A percentile compares a stretch with the other conserved stretches of the same genome.
These are phyloP conservation scores for Botrylloides violaceus DNA, from an alignment of 23 tunicate species.

Conservation along the genomic window DNA sequence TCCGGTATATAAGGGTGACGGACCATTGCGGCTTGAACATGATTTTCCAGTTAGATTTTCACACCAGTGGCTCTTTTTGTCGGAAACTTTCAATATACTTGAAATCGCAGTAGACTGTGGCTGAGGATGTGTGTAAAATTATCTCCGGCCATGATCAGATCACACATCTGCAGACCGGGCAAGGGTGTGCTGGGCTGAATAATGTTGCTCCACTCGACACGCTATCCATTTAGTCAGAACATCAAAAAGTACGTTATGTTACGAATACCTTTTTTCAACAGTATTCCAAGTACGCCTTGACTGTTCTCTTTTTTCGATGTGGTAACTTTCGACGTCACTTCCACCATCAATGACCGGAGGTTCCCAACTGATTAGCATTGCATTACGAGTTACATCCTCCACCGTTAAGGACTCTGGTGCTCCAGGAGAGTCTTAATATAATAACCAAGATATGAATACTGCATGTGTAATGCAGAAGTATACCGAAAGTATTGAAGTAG, in stretches of 20 bases:
- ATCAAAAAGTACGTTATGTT: neutral
- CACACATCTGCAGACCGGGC: too few relatives aligned
- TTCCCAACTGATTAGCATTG: conserved; percentile 67
- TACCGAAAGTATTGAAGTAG: too few relatives aligned
- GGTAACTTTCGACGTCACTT: conserved; percentile 59
- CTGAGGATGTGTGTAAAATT: too few relatives aligned
- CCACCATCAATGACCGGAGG: conserved; percentile 90
- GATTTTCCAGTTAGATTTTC: too few relatives aligned
- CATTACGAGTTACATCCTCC: conserved; percentile 55
- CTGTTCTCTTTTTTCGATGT: conserved; percentile 79
- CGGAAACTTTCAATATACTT: too few relatives aligned
- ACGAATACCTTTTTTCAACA: conserved; percentile 31
- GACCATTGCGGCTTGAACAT: too few relatives aligned
- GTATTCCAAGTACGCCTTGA: conserved; percentile 83
- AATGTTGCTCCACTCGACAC: neutral
- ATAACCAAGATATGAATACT: neutral
- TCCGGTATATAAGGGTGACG: too few relatives aligned
- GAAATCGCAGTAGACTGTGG: too few relatives aligned
- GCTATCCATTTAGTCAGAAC: neutral
- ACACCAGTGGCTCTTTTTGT: too few relatives aligned
- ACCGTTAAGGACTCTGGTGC: conserved; percentile 47
- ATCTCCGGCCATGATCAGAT: too few relatives aligned
- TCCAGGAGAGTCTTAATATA: conserved; percentile 70
- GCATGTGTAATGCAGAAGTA: neutral
- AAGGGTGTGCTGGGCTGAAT: too few relatives aligned